Conservation (phyloP, 2,888 invertebrate genomes). For the Luffia ferchaultella region DNA sequence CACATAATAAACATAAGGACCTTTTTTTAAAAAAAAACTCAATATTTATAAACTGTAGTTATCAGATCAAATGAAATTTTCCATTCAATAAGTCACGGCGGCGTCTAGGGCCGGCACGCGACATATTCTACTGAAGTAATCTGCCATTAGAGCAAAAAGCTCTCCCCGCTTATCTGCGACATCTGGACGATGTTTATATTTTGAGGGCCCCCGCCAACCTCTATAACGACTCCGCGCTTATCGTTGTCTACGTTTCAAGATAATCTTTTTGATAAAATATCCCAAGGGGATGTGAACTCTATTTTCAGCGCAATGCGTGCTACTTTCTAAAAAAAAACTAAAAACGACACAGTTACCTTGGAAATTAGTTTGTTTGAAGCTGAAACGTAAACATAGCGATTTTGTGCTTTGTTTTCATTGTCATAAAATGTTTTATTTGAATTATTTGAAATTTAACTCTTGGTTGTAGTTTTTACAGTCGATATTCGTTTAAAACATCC, state of each 20-base stretch:
- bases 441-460: neutral
- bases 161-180: conserved; percentile 55
- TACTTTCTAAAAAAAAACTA: neutral
- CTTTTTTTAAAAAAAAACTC: too few species aligned
- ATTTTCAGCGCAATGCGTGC: neutral
- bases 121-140: conserved; percentile 47
- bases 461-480: too few species aligned
- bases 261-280: conserved; percentile 25
- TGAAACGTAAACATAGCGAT: neutral
- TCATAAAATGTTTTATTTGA: neutral
- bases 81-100: conserved; percentile 38
- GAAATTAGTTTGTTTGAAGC: neutral
- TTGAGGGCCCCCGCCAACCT: conserved; percentile 59
- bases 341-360: neutral
- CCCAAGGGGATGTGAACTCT: neutral
- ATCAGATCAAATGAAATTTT: conserved; percentile 23
- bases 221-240: conserved; percentile 57
- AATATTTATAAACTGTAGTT: conserved; percentile 3
- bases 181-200: conserved; percentile 63
- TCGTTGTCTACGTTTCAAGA: conserved; percentile 52
- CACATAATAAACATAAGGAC: too few species aligned
- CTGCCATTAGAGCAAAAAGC: conserved; percentile 59
- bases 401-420: neutral
- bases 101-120: conserved; percentile 23
- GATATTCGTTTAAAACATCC: too few species aligned